Percentiles rank a stretch among this genome's conserved stretches.
phyloP scores from a whole-genome alignment of 2,113 vertebrate species.

The Haemorhous mexicanus region DNA sequence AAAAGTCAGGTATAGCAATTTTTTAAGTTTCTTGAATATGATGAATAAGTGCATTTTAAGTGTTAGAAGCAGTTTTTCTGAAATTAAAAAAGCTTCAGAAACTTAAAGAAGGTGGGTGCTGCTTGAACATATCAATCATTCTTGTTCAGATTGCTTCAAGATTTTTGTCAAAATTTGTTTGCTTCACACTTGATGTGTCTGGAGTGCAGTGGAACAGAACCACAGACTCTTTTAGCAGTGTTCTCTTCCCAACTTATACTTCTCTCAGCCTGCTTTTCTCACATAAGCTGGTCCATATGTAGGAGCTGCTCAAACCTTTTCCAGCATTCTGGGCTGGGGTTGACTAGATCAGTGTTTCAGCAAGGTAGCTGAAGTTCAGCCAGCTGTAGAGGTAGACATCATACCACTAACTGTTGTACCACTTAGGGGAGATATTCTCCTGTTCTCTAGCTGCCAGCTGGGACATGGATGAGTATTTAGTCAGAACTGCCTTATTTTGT shows the following conservation, averaged over 20 bases:
- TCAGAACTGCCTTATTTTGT: background rate
- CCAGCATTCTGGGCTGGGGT: background rate
- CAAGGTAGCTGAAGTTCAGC: background rate
- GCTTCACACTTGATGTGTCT: background rate
- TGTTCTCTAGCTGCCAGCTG: background rate
- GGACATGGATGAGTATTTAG: background rate
- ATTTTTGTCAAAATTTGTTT: background rate
- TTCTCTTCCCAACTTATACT: background rate
- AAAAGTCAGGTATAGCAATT: background rate
- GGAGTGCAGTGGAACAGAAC: background rate
- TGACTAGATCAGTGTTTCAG: background rate
- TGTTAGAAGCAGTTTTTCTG: background rate
- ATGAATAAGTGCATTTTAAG: background rate
- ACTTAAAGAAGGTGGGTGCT: background rate
- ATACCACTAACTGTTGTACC: background rate
- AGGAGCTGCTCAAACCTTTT: background rate
- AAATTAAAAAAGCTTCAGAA: background rate
- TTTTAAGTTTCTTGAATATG: background rate
- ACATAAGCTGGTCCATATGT: background rate
- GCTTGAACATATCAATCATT: background rate
- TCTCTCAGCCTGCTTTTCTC: background rate
- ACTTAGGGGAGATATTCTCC: background rate
- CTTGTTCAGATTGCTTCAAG: background rate
- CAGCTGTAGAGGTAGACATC: background rate
- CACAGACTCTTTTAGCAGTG: background rate